Evolutionary conservation across 2,113 vertebrate genomes (phyloP).

Genomic region (Eidolon helvum): DNA sequence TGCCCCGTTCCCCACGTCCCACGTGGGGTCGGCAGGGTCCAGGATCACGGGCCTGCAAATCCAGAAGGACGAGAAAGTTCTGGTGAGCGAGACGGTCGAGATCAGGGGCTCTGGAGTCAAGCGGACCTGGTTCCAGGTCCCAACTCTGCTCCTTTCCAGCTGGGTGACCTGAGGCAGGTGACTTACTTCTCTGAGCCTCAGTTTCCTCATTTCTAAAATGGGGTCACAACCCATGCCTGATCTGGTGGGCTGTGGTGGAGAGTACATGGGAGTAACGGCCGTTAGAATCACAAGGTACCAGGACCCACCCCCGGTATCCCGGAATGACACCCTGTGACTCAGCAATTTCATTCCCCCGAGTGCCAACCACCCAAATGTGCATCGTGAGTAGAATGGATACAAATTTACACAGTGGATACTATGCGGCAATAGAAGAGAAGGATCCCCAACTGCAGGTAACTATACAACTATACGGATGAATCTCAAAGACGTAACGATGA

Average conservation of each 20-base stretch:
- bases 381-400: neutral
- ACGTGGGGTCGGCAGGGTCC: conserved; percentile 67
- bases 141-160: neutral
- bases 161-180: neutral
- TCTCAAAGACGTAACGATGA: neutral
- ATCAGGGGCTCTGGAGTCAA: neutral
- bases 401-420: neutral
- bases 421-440: neutral
- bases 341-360: neutral
- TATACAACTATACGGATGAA: fast-evolving
- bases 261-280: neutral
- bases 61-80: neutral
- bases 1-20: conserved; percentile 39
- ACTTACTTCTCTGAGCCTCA: neutral
- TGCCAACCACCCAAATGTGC: neutral
- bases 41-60: conserved; percentile 68
- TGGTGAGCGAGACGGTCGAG: neutral
- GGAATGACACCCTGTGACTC: fast-evolving
- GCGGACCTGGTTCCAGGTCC: neutral
- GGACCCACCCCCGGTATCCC: neutral
- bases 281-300: neutral
- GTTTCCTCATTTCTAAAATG: neutral
- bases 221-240: neutral
- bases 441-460: too few relatives aligned
- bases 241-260: neutral